These are phyloP conservation scores for Calosoma granatense DNA, from an alignment of 1,140 invertebrate species.

Conservation along the genomic window DNA sequence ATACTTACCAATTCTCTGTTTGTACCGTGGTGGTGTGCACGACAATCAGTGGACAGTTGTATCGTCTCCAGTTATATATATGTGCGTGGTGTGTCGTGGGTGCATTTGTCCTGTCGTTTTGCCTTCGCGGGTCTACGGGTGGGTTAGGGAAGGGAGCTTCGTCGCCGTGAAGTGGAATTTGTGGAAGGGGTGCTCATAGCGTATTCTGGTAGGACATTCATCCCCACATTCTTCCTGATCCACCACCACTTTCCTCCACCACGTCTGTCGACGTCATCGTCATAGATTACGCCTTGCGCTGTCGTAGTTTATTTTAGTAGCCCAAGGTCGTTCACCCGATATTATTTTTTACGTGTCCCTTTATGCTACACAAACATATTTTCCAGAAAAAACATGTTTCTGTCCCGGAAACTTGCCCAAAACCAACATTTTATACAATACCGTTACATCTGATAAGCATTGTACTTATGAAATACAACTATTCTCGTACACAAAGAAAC, in stretches of 20 bases:
- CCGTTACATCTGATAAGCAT: no score
- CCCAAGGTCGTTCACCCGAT: conserved; percentile 25
- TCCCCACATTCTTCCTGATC: conserved; percentile 35
- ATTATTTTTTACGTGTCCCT: background rate
- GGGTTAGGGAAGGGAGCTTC: conserved; percentile 37
- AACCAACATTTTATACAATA: no score
- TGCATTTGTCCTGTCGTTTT: background rate
- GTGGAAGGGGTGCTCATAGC: conserved; percentile 36
- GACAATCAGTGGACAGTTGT: no score
- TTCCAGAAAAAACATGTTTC: background rate
- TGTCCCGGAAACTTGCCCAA: background rate
- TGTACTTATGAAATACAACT: no score
- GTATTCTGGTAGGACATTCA: conserved; percentile 35
- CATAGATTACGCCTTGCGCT: conserved; percentile 24
- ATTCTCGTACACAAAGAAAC: no score
- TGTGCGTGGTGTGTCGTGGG: background rate
- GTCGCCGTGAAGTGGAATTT: conserved; percentile 34
- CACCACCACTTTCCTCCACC: conserved; percentile 35
- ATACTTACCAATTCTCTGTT: background rate
- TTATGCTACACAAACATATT: background rate
- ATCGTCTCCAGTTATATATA: no score
- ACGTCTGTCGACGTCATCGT: conserved; percentile 30
- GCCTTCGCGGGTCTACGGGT: conserved; percentile 30
- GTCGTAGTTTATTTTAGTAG: conserved; percentile 10
- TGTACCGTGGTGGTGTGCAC: background rate